Evolutionary conservation across 2,113 vertebrate species (phyloP).

Genomic region (Alectura lathami): DNA sequence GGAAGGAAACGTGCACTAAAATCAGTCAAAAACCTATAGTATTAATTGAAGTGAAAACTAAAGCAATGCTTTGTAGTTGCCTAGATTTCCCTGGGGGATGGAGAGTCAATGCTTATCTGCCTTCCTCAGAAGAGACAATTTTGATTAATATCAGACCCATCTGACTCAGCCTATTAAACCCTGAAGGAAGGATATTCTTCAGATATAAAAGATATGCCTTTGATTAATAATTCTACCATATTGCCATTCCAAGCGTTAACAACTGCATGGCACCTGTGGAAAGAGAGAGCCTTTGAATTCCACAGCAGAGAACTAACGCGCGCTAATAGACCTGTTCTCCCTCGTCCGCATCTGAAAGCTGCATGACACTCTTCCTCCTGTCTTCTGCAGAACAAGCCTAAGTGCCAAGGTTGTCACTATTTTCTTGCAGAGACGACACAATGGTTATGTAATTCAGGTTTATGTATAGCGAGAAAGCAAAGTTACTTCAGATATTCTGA

Average conservation of each 20-base stretch:
- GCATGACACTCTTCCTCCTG: neutral
- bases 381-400: neutral
- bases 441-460: slow-evolving; percentile 36
- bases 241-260: slow-evolving; percentile 78
- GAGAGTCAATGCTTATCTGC: slow-evolving; percentile 83
- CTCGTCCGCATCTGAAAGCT: neutral
- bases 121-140: slow-evolving; percentile 83
- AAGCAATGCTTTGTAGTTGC: slow-evolving; percentile 80
- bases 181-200: slow-evolving; percentile 83
- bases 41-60: slow-evolving; percentile 76
- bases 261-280: slow-evolving; percentile 67
- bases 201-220: slow-evolving; percentile 81
- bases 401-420: neutral
- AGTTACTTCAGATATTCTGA: slow-evolving; percentile 28
- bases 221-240: slow-evolving; percentile 85
- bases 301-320: slow-evolving; percentile 27
- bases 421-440: slow-evolving; percentile 13
- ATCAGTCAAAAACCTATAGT: slow-evolving; percentile 51
- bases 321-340: slow-evolving; percentile 6
- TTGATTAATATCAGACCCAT: slow-evolving; percentile 85
- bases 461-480: slow-evolving; percentile 30
- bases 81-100: slow-evolving; percentile 75
- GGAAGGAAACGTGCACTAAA: slow-evolving; percentile 19
- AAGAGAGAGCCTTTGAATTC: slow-evolving; percentile 66
- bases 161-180: slow-evolving; percentile 83